Evolutionary conservation across 2,113 vertebrate genomes (phyloP).

Genomic region (Trogon melanurus): DNA sequence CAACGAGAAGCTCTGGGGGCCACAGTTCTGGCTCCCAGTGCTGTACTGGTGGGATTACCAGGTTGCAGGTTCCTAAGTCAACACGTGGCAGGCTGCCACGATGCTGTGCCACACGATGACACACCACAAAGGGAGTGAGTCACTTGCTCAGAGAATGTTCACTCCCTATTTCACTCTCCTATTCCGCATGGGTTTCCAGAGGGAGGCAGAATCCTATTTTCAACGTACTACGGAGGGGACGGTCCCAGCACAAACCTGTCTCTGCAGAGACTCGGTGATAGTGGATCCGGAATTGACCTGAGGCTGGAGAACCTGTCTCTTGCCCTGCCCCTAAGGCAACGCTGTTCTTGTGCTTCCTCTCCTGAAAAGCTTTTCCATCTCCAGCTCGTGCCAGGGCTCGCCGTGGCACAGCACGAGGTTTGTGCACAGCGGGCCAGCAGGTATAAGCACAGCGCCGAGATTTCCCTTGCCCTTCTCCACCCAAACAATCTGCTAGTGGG

Average conservation of each 20-base stretch:
- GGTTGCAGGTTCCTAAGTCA: background rate
- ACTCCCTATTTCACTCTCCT: background rate
- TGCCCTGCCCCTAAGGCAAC: background rate
- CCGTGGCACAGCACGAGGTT: background rate
- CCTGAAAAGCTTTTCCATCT: background rate
- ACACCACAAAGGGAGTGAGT: background rate
- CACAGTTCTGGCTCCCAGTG: background rate
- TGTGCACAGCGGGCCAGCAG: rapidly evolving
- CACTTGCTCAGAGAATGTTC: background rate
- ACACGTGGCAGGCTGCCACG: background rate
- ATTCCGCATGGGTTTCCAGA: background rate
- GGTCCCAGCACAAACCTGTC: background rate
- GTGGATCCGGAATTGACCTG: background rate
- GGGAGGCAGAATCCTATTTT: background rate
- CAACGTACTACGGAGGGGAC: background rate
- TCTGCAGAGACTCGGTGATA: background rate
- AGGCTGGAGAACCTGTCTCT: background rate
- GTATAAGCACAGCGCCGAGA: rapidly evolving
- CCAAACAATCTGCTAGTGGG: background rate
- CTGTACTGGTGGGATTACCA: background rate
- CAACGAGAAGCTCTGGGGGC: background rate
- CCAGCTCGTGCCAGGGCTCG: background rate
- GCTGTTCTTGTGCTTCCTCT: background rate
- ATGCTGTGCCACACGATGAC: background rate
- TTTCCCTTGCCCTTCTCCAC: background rate